phyloP scores from a whole-genome alignment of 2,888 invertebrate genomes.

The Drosophila anomalata region DNA sequence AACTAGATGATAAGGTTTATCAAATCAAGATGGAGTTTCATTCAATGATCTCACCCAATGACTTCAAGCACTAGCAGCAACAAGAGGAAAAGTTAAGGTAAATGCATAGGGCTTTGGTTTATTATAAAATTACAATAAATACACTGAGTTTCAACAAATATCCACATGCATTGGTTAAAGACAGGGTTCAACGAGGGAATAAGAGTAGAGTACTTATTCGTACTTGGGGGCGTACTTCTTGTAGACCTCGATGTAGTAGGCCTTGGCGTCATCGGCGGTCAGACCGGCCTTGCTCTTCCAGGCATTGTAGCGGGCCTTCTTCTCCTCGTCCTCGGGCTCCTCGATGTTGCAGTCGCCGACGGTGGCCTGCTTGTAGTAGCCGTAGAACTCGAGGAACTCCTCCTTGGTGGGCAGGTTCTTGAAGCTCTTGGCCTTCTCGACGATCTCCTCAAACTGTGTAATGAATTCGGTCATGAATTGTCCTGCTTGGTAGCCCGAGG shows the following conservation, averaged over 20 bases:
- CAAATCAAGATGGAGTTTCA: neutral
- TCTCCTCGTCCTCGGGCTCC: constrained; percentile 94
- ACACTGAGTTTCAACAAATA: constrained; percentile 48
- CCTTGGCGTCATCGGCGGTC: constrained; percentile 90
- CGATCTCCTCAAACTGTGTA: constrained; percentile 89
- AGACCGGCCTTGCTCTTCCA: constrained; percentile 94
- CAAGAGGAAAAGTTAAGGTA: constrained; percentile 7
- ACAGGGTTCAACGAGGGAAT: neutral
- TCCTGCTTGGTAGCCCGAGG: neutral
- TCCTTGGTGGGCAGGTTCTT: constrained; percentile 89
- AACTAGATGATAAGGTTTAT: neutral
- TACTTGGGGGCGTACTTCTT: constrained; percentile 85
- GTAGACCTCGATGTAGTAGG: constrained; percentile 91
- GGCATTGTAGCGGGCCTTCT: constrained; percentile 96
- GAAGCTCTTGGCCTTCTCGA: constrained; percentile 90
- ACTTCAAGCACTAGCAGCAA: neutral
- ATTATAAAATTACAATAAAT: constrained; percentile 66
- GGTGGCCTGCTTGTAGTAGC: constrained; percentile 92
- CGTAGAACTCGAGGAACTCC: constrained; percentile 92
- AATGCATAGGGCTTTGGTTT: constrained; percentile 49
- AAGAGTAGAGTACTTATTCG: constrained; percentile 55
- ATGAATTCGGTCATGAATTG: neutral
- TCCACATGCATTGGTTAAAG: constrained; percentile 17
- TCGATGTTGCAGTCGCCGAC: constrained; percentile 92
- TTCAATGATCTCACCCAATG: neutral